Evolutionary conservation across 2,888 invertebrate genomes (phyloP).

Genomic region (Microctonus brassicae): DNA sequence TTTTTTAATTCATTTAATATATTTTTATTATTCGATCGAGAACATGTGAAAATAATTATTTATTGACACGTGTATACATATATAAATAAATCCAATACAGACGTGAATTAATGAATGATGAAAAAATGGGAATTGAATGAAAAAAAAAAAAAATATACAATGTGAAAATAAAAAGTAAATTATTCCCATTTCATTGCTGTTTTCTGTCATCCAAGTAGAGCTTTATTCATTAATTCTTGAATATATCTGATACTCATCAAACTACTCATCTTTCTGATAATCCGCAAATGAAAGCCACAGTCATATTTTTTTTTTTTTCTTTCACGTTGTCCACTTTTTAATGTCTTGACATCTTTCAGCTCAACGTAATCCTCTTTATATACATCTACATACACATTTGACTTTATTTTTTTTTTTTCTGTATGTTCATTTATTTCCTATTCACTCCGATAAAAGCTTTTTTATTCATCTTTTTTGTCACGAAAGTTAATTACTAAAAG

Average conservation of each 20-base stretch:
- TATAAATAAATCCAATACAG: too few relatives aligned
- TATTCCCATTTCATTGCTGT: conserved; percentile 55
- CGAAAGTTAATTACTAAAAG: conserved; percentile 61
- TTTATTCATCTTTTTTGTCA: conserved; percentile 38
- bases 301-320: conserved; percentile 49
- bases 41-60: not conserved
- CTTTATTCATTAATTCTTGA: conserved; percentile 41
- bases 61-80: not conserved
- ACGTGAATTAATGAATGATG: too few relatives aligned
- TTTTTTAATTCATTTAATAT: too few relatives aligned
- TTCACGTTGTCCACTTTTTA: not conserved
- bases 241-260: conserved; percentile 23
- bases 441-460: not conserved
- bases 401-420: conserved; percentile 1
- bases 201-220: conserved; percentile 35
- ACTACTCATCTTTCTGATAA: conserved; percentile 42
- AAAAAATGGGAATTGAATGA: too few relatives aligned
- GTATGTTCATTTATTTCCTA: conserved; percentile 10
- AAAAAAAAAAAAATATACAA: conserved; percentile 13
- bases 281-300: conserved; percentile 52
- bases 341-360: not conserved
- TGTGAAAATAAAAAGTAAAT: conserved; percentile 51
- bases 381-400: conserved; percentile 34
- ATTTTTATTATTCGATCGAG: too few relatives aligned
- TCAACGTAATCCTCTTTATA: conserved; percentile 31